These are phyloP conservation scores for Osmerus eperlanus DNA, from an alignment of 2,113 vertebrate genomes.

Conservation along the genomic window DNA sequence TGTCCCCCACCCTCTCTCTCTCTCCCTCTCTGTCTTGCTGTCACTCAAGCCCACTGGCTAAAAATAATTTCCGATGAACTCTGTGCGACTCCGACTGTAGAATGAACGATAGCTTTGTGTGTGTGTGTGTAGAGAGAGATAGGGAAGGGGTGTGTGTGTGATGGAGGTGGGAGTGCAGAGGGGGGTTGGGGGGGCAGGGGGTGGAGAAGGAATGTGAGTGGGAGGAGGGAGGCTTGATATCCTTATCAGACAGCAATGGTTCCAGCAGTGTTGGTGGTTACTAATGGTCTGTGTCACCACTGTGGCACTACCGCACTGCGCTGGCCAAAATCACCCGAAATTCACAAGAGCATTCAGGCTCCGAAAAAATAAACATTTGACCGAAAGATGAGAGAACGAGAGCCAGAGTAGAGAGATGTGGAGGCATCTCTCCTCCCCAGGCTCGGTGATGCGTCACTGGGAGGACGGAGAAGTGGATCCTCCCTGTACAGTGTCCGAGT, in stretches of 20 bases:
- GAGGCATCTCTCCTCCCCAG: no score
- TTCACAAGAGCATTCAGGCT: not conserved
- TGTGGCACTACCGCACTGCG: conserved; percentile 52
- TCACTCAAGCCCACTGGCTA: conserved; percentile 1
- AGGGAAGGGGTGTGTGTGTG: conserved; percentile 8
- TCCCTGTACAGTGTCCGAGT: no score
- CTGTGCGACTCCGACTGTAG: conserved; percentile 41
- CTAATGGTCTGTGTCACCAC: conserved; percentile 60
- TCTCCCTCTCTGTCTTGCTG: no score
- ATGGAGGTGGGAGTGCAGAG: conserved; percentile 2
- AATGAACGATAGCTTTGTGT: conserved; percentile 51
- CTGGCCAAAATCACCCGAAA: not conserved
- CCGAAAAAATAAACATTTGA: not conserved
- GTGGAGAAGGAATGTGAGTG: not conserved
- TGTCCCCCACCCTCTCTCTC: no score
- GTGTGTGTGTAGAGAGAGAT: conserved; percentile 15
- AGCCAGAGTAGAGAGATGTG: no score
- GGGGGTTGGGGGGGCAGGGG: not conserved
- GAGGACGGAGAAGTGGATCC: no score
- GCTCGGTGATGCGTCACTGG: no score
- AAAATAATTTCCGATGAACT: conserved; percentile 48
- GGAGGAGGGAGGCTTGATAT: conserved; percentile 18
- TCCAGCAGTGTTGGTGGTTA: conserved; percentile 42
- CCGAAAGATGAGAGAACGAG: not conserved
- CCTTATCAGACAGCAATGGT: conserved; percentile 50